Base-by-base conservation (phyloP, 2,888 invertebrate genomes). In the Nomada lathburiana region DNA sequence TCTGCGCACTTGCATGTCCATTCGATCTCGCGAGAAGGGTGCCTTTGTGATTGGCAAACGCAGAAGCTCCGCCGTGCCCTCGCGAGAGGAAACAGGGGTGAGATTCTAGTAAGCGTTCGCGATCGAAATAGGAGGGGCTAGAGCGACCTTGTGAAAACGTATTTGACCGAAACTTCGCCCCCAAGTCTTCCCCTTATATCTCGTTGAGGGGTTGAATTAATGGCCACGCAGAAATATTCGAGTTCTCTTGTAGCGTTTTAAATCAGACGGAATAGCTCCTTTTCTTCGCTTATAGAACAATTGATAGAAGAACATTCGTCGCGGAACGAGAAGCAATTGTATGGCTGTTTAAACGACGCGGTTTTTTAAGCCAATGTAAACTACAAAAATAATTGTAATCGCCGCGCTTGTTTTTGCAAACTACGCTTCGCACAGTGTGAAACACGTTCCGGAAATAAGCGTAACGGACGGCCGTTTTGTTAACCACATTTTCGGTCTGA, bases 1-100 rank as follows among this genome's bases (percentile, higher is more conserved):
- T 82, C 82, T 63, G 72, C 57, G 59, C 62, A 59, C 71, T 79
- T 70, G 76, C 80, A 59, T 72, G 82, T 82, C 82, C 76, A 23
- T 72, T 67, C 80, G 70, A 73, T 79, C 85, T 65, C 44, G 50
- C 47, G 47, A 11, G 59, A 65, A 57, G 60, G 62, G 53, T 20
- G 72, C 63, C 71, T 76, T 80, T 73, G 76, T 53, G 70, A 67
- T 13, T 55, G 29, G 68, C 18, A 36, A 64, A 60, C 81, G 53
- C 68, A 36, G 26, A 67, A 65, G 59, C 64, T 64, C 72, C 73
- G 62, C 60, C 59, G 18, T 26, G 65, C 44, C 42, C 29, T 47
- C 5, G 75, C 52, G n/a, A 52, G 65, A 29, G 55, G 55, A 59
- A 77, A 57, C 36, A 64, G 67, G 78, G 60, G 18, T 11, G 53